Conservation (phyloP, 2,888 invertebrate species). For the Theodoxus fluviatilis region DNA sequence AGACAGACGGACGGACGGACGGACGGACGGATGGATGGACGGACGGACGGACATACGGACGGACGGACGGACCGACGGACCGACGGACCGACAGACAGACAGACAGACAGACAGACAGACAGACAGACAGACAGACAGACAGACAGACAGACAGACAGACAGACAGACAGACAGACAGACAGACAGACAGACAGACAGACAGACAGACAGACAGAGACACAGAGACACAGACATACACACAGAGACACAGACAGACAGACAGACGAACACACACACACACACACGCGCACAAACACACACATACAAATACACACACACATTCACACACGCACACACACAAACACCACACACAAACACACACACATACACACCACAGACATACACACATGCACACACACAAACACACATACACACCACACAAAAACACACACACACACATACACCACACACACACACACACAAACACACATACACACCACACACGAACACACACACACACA, state of each 20-base stretch:
- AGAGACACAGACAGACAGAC: not conserved
- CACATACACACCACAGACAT: constrained; percentile 10
- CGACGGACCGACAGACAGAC: not conserved
- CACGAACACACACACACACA: not conserved
- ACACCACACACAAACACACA: not conserved
- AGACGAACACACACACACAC: constrained; percentile 8
- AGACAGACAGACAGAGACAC: not conserved
- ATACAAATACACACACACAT: not conserved
- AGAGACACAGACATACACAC: not conserved
- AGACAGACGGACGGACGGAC: too few relatives aligned
- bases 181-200: not conserved
- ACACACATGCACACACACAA: not conserved
- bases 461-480: not conserved
- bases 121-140: not conserved
- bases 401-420: constrained; percentile 60
- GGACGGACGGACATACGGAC: too few relatives aligned
- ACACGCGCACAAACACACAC: too few relatives aligned
- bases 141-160: not conserved
- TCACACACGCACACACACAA: constrained; percentile 3
- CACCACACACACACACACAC: constrained; percentile 3
- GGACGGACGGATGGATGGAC: too few relatives aligned
- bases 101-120: not conserved
- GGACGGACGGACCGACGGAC: too few relatives aligned
- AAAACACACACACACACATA: constrained; percentile 6
- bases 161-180: not conserved